Evolutionary conservation across 2,113 vertebrate species (phyloP), one percentile per base, ranked within the genome.

Genomic region (Hepsetus odoe): DNA sequence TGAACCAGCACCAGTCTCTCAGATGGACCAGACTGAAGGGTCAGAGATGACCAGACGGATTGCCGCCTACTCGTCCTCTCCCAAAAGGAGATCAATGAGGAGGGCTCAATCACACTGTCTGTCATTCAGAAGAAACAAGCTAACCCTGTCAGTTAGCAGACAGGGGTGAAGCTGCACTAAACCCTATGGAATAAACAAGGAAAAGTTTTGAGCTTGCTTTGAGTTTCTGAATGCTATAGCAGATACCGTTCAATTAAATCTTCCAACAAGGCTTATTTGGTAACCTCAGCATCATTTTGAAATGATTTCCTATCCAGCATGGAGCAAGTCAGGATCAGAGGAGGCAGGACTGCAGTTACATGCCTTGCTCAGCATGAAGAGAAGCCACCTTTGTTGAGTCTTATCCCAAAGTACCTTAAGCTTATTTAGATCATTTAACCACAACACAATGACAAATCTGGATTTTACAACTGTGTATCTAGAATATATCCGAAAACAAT

Each of bases 1-100:
- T 68, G 28, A 74, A 74, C 55, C 68, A 66, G 59, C 73, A 53
- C 18, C 8, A 20, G 62, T 51, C 30, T 76, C 46, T 40, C 14
- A 55, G 59, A 35, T 33, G 24, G 73, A 13, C 28, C 59, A 74
- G 42, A 64, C 59, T 14, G n/a, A 33, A 14, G 33, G 46, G 61
- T 75, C 30, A 75, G 46, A 66, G 42, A 18, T 56, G 62, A 76
- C 32, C 62, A 66, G 33, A 38, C 49, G 26, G 62, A 40, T 33
- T 67, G 13, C 44, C 46, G 14, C 73, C 46, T 44, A 53, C 73
- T 26, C 14, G 49, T 26, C 46, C 46, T 53, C 30, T 53, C n/a
- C 42, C n/a, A 53, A 38, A 51, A n/a, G 13, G 30, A 65, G 42
- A 74, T 62, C 58, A 38, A 65, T 64, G 59, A 18, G 32, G 8